These are phyloP conservation scores for Neosalanx taihuensis DNA, from an alignment of 2,797 vertebrate genomes.

Conservation along the genomic window DNA sequence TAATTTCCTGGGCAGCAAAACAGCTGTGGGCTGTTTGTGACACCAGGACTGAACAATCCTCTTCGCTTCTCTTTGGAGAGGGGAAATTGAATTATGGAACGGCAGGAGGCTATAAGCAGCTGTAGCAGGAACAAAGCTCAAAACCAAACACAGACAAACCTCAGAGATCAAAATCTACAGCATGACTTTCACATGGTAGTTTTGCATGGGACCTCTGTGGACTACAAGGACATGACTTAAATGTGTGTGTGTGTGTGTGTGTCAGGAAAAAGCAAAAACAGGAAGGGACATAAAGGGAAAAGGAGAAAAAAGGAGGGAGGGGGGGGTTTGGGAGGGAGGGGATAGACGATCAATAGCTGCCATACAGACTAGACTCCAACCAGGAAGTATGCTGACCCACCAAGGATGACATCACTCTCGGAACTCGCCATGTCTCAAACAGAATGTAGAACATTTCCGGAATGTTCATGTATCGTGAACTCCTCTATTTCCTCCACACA, in stretches of 20 bases:
- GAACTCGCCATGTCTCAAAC: neutral
- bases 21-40: constrained; percentile 3
- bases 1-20: neutral
- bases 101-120: neutral
- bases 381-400: constrained; percentile 12
- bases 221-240: neutral
- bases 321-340: neutral
- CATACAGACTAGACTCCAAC: constrained; percentile 10
- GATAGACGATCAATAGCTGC: constrained; percentile 24
- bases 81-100: constrained; percentile 12
- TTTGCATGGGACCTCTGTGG: no score
- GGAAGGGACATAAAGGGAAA: neutral
- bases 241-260: neutral
- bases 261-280: neutral
- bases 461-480: neutral
- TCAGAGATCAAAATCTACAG: constrained; percentile 8
- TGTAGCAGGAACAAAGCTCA: neutral
- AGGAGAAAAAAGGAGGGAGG: neutral
- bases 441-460: constrained; percentile 23
- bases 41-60: neutral
- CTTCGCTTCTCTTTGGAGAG: constrained; percentile 1
- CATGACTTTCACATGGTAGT: neutral
- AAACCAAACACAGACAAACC: constrained; percentile 12
- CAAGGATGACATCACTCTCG: constrained; percentile 20
- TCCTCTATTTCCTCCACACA: neutral